Conservation (phyloP, 2,888 invertebrate species). For the Nomada hirtipes region DNA sequence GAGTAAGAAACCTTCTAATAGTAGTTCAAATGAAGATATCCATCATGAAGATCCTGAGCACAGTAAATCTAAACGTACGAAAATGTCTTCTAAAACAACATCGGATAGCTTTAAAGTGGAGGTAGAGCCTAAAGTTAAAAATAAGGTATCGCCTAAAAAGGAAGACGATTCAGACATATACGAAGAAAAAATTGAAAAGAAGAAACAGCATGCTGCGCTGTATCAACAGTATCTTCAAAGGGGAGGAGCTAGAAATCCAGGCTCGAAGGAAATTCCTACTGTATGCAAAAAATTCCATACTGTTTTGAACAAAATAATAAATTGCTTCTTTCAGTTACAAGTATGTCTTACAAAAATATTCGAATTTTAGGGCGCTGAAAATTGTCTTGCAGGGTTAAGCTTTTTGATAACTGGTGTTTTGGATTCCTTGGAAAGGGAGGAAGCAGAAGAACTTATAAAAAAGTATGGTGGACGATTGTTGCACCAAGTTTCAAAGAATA, state of each 20-base stretch:
- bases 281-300: conserved; percentile 83
- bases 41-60: conserved; percentile 31
- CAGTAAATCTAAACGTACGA: conserved; percentile 51
- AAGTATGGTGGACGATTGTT: conserved; percentile 93
- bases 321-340: neutral
- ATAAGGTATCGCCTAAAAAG: conserved; percentile 42
- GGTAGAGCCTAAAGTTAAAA: conserved; percentile 67
- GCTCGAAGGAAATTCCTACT: conserved; percentile 93
- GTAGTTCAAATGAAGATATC: conserved; percentile 39
- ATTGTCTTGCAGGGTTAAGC: conserved; percentile 89
- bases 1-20: conserved; percentile 35
- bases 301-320: neutral
- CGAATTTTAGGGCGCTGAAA: conserved; percentile 87
- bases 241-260: conserved; percentile 92
- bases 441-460: conserved; percentile 89
- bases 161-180: conserved; percentile 84
- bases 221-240: conserved; percentile 92
- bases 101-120: conserved; percentile 38
- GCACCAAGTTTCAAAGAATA: conserved; percentile 90
- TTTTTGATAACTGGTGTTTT: conserved; percentile 94
- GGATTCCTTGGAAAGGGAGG: conserved; percentile 94
- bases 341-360: conserved; percentile 7
- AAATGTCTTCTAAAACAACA: conserved; percentile 28
- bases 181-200: conserved; percentile 89
- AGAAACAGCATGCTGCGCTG: conserved; percentile 87